Evolutionary conservation across 2,797 vertebrate species (phyloP), one percentile per base, ranked within the genome.

Genomic region (Pantherophis vulpinus): DNA sequence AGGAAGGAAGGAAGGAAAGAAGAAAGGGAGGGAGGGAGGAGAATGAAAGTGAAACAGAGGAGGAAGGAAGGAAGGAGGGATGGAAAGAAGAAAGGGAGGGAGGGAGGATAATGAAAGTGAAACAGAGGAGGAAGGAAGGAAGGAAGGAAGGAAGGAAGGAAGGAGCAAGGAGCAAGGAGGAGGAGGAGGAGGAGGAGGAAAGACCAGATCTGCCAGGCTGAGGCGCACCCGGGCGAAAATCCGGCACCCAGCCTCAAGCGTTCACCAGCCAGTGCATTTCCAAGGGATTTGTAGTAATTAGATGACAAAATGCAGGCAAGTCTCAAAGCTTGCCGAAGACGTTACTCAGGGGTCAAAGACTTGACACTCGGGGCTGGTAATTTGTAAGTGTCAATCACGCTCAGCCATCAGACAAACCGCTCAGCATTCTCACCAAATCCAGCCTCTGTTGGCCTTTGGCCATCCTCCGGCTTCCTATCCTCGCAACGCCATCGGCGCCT

Each of bases 201-300:
- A 51, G 9, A 96, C 32, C 1, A 97, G 51, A 96, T 97, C 97
- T 97, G 97, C 95, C 98, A 98, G 98, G 97, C 97, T 96, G 66
- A 95, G 96, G 47, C 7, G 97, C 97, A 94, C 96, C 97, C 95
- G 97, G 2, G 97, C 94, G 96, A 98, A 98, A 97, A 83, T 98
- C 98, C 96, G 23, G 98, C 58, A 58, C 97, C 97, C 97, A 95
- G 96, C 98, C 99, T 99, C 99, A 99, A 99, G 99, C 99, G 99
- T 99, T 98, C 99, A 99, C 98, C 98, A 98, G 98, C 97, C 98
- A 98, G 98, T 98, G 99, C 99, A 98, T 98, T 98, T 98, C 98
- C 98, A 98, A 98, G 98, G 99, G 99, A 99, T 99, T 99, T 99
- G 98, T 99, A 99, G 99, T 99, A 99, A 99, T 99, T 99, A 99